Evolutionary conservation across 2,797 vertebrate genomes (phyloP).

Genomic region (Coreius guichenoti): DNA sequence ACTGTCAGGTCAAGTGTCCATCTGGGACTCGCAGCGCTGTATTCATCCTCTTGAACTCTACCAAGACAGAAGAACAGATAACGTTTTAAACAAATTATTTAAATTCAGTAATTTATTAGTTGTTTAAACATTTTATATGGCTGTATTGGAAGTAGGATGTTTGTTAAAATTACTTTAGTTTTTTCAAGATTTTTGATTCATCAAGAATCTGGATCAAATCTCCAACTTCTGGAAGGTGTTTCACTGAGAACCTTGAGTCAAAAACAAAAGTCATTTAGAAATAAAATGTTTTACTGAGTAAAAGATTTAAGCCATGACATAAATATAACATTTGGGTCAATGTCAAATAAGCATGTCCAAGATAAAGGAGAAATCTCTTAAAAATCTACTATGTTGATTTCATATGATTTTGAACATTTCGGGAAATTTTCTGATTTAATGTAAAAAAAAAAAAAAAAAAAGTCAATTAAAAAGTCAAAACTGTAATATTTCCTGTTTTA

Average conservation of each 20-base stretch:
- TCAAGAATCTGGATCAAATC: not conserved
- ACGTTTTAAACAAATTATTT: no score
- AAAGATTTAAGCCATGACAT: not conserved
- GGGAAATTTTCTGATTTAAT: no score
- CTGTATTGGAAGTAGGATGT: no score
- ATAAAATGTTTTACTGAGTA: no score
- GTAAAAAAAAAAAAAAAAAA: no score
- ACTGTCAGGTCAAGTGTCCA: not conserved
- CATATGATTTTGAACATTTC: not conserved
- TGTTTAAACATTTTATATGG: no score
- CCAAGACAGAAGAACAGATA: not conserved
- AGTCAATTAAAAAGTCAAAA: not conserved
- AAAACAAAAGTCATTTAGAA: not conserved
- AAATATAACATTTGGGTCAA: not conserved
- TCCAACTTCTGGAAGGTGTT: not conserved
- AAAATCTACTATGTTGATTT: not conserved
- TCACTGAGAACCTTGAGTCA: not conserved
- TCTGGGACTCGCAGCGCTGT: not conserved
- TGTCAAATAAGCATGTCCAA: not conserved
- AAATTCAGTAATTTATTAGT: no score
- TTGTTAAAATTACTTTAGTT: not conserved
- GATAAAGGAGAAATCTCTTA: not conserved
- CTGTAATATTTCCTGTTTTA: not conserved
- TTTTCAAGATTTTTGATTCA: not conserved
- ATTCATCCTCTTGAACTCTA: slow-evolving; percentile 10